These are phyloP conservation scores for Carettochelys insculpta DNA, from an alignment of 2,113 vertebrate species.

Conservation along the genomic window DNA sequence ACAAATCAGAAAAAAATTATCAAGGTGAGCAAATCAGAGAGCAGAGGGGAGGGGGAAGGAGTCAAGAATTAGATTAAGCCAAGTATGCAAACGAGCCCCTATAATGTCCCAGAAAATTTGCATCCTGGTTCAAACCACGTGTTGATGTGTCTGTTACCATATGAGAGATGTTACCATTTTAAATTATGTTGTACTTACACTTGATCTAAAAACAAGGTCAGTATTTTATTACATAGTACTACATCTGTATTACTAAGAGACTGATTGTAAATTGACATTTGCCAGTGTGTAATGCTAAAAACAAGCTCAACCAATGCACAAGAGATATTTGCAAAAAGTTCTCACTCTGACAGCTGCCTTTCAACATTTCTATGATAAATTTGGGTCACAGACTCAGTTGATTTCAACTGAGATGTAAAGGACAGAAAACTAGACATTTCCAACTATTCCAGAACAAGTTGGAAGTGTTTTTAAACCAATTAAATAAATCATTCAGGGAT, in stretches of 20 bases:
- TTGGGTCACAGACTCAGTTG: background rate
- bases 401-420: accelerated
- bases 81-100: no score
- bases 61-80: no score
- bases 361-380: background rate
- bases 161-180: background rate
- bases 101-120: no score
- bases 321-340: accelerated
- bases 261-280: background rate
- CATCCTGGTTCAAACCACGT: no score
- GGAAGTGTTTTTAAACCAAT: background rate
- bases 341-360: accelerated
- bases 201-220: slow-evolving; percentile 10
- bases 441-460: background rate
- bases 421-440: background rate
- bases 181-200: background rate
- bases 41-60: no score
- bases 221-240: background rate
- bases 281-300: background rate
- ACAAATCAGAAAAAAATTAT: no score
- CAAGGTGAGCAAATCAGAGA: no score
- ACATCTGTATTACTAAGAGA: background rate
- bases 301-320: background rate
- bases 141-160: no score
- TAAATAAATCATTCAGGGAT: background rate